Conservation (phyloP, 2,888 invertebrate genomes). For the Tupiocoris notatus region DNA sequence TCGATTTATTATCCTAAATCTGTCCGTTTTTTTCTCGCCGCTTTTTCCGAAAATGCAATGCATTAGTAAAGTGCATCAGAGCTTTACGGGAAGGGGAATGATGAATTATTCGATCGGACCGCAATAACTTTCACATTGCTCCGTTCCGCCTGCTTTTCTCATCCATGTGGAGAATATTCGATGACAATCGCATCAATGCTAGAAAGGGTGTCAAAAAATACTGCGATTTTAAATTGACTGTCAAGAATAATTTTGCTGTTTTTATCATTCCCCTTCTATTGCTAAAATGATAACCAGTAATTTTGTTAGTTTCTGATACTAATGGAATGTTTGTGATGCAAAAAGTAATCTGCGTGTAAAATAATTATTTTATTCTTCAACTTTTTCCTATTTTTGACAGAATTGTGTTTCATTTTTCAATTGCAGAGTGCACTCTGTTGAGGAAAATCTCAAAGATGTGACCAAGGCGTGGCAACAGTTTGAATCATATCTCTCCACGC, state of each 20-base stretch:
- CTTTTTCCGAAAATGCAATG: not conserved
- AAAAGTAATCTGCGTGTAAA: not conserved
- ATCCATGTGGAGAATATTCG: not conserved
- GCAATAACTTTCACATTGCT: not conserved
- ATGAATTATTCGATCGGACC: not conserved
- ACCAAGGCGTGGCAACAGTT: constrained; percentile 73
- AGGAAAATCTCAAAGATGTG: constrained; percentile 70
- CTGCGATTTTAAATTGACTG: too few relatives aligned
- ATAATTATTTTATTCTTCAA: not conserved
- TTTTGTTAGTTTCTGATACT: not conserved
- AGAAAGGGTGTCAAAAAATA: not conserved
- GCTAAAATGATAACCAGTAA: too few relatives aligned
- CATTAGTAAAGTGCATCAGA: not conserved
- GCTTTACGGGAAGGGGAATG: not conserved
- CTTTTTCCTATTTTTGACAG: not conserved
- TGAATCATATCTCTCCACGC: constrained; percentile 71
- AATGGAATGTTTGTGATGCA: not conserved
- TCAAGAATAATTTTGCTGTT: too few relatives aligned
- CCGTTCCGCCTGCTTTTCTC: not conserved
- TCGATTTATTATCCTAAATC: not conserved
- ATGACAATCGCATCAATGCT: not conserved
- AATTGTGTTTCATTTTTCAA: not conserved
- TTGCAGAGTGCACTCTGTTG: constrained; percentile 67
- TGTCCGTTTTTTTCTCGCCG: not conserved
- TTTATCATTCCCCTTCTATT: too few relatives aligned